Base-by-base conservation (phyloP, 2,888 invertebrate species). In the Lepeophtheirus nordmannii region DNA sequence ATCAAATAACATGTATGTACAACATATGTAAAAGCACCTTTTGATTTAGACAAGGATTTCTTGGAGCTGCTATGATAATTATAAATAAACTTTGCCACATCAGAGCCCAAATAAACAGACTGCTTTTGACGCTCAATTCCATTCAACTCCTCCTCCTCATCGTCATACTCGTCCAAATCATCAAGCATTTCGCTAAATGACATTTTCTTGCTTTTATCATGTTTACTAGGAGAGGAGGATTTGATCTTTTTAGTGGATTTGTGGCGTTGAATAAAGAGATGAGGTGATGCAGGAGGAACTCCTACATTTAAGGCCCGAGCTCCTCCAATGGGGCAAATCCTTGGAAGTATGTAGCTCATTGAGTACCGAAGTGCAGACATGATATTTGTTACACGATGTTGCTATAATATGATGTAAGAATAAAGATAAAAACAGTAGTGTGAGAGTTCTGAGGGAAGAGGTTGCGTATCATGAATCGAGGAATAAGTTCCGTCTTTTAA, bases 181-280 rank as follows among this genome's bases (percentile, higher is more conserved):
- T 46, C 53, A 14, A 46, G 17, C 14, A 46, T 46, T n/a, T 46
- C 53, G 14, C 53, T 17, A 46, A 17, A 30, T 14, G 53, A 46
- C 53, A 46, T 46, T 14, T 46, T 14, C 17, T 46, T 14, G 14
- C 8, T 14, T 46, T 46, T 46, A n/a, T 46, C 17, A 46, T 17
- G 3, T 46, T 46, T 46, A 46, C 3, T 5, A 46, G 53, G 8
- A n/a, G n/a, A n/a, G n/a, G n/a, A n/a, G n/a, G n/a, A n/a, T n/a
- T n/a, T n/a, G n/a, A n/a, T n/a, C 53, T 46, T 46, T 46, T 46
- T 46, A 46, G n/a, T 17, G 53, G 53, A 46, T 46, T 46, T 46
- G 8, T 46, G 53, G 17, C n/a, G 53, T 8, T 3, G 2, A 17
- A 46, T 14, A 46, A 46, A 17, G 53, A 5, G 8, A 46, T n/a